Conservation (phyloP, 2,888 invertebrate species). For the Bombylius discolor region DNA sequence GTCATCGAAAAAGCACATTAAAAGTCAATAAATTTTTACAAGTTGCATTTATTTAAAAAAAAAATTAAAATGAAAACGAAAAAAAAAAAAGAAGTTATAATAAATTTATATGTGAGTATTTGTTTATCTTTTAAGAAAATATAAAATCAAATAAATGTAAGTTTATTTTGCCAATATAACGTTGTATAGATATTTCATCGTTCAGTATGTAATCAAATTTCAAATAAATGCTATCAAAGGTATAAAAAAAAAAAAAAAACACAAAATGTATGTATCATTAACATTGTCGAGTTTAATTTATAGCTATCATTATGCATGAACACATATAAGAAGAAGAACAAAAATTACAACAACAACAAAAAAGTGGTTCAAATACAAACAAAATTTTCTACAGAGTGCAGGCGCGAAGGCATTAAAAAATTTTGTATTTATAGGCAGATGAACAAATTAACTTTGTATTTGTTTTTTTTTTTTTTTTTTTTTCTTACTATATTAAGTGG, state of each 20-base stretch:
- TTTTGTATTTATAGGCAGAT: too few relatives aligned
- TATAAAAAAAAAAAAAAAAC: not conserved
- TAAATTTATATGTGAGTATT: too few relatives aligned
- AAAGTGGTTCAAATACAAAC: not conserved
- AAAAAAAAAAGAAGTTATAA: too few relatives aligned
- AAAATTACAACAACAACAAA: not conserved
- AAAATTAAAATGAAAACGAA: too few relatives aligned
- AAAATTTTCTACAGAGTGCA: too few relatives aligned
- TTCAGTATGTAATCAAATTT: slow-evolving; percentile 8
- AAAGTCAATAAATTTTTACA: slow-evolving; percentile 6
- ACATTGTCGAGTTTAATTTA: slow-evolving; percentile 5
- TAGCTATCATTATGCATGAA: slow-evolving; percentile 6
- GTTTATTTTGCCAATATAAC: not conserved
- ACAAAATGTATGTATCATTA: slow-evolving; percentile 1
- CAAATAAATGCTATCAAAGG: slow-evolving; percentile 9
- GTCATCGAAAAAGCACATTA: slow-evolving; percentile 4
- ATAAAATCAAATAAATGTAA: not conserved
- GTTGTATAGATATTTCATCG: not conserved
- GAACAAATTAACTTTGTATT: too few relatives aligned
- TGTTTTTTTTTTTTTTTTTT: too few relatives aligned
- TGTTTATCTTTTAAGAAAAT: too few relatives aligned
- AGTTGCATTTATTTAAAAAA: not conserved
- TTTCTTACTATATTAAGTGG: too few relatives aligned
- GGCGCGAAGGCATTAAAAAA: too few relatives aligned
- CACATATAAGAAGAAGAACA: not conserved